Evolutionary conservation across 2,113 vertebrate species (phyloP).

Genomic region (Plectropomus leopardus): DNA sequence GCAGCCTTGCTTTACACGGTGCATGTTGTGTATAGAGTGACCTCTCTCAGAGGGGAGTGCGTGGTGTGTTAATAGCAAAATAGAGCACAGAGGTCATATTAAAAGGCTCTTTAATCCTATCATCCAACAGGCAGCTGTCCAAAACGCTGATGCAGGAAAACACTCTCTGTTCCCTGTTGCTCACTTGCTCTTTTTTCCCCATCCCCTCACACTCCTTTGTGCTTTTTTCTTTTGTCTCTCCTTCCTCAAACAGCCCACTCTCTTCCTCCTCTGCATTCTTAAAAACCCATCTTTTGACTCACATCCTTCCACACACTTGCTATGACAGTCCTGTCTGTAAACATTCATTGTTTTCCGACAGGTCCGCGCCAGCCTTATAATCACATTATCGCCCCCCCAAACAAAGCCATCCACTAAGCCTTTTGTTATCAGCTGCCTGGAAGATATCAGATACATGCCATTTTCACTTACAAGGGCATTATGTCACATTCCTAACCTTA

Average conservation of each 20-base stretch:
- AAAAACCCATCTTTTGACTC: slow-evolving; percentile 56
- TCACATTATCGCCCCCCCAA: slow-evolving; percentile 56
- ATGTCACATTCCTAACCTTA: slow-evolving; percentile 47
- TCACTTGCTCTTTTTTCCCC: slow-evolving; percentile 17
- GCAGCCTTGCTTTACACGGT: slow-evolving; percentile 37
- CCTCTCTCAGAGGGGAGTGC: slow-evolving; percentile 51
- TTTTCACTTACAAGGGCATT: slow-evolving; percentile 47
- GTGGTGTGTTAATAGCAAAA: slow-evolving; percentile 64
- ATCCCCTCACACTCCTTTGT: slow-evolving; percentile 8
- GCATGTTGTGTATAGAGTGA: slow-evolving; percentile 48
- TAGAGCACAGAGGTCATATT: slow-evolving; percentile 63
- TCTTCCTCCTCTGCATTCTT: slow-evolving; percentile 44
- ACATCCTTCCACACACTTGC: slow-evolving; percentile 19
- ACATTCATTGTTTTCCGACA: slow-evolving; percentile 60
- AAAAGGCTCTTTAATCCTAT: slow-evolving; percentile 78
- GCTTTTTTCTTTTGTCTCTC: slow-evolving; percentile 28
- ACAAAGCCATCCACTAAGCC: slow-evolving; percentile 54
- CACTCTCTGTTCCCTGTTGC: slow-evolving; percentile 8
- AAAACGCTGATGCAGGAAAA: slow-evolving; percentile 72
- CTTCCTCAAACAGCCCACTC: slow-evolving; percentile 44
- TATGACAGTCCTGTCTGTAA: slow-evolving; percentile 54
- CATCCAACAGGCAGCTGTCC: slow-evolving; percentile 71
- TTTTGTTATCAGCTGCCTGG: slow-evolving; percentile 55
- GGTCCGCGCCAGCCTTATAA: slow-evolving; percentile 43
- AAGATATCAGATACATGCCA: slow-evolving; percentile 54